Base-by-base conservation (phyloP, 2,888 invertebrate species). In the Euphydryas editha region DNA sequence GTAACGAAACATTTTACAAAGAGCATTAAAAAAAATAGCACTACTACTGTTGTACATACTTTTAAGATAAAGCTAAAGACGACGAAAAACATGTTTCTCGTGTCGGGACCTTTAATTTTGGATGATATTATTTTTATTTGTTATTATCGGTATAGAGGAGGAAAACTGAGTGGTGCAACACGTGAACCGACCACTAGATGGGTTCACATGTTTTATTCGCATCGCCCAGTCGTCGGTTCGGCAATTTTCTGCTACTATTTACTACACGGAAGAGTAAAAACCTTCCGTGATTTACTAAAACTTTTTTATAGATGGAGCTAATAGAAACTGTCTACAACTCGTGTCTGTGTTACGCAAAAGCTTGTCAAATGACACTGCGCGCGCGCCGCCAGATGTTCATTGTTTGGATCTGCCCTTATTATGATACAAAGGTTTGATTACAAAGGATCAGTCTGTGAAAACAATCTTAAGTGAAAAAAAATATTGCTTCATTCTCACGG, bases 321-420 rank as follows among this genome's bases (percentile, higher is more conserved):
- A 54, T 17, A 21, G 30, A 17, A 54, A 54, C 17, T 30, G 37
- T 49, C 57, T 66, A 51, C 56, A 58, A 67, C 59, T 62, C 67
- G 59, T 59, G 69, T 69, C 61, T 44, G 62, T 58, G 56, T 72
- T 72, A 63, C 71, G 68, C 56, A 67, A 69, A 69, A 62, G 65
- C 54, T 4, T 46, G 62, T 65, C 65, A 68, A 59, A 65, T 67
- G 67, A 70, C 67, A 63, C 57, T 65, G 65, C 62, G 51, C 56
- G 62, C 59, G 71, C 74, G 74, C 77, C 73, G 74, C 77, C 84
- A 84, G 79, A 85, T 84, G 85, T 77, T 78, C 82, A 77, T 78
- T 84, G 82, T 84, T 83, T 81, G 77, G 76, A 76, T 80, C 77
- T 76, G 78, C 76, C 79, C 77, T 78, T 78, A 76, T 80, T 67